Percentiles rank a stretch among this genome's conserved stretches.
phyloP scores from a whole-genome alignment of 2,888 invertebrate genomes.

The Dorcus parallelipipedus region DNA sequence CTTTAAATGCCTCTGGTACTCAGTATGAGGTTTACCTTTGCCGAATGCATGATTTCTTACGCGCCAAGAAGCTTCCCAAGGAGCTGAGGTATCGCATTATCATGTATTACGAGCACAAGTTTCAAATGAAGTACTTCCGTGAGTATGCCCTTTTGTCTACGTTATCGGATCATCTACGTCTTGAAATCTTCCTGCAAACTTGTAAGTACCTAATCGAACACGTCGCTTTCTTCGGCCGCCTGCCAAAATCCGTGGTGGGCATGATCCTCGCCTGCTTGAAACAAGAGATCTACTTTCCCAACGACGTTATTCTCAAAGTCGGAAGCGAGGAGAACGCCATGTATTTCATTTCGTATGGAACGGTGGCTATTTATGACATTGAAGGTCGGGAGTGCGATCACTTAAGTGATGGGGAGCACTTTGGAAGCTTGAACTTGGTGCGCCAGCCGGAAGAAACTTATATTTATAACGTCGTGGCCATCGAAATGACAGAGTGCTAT shows the following conservation, averaged over 20 bases:
- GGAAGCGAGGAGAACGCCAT: conserved; percentile 8
- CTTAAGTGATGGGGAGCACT: conserved; percentile 17
- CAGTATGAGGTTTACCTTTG: conserved; percentile 15
- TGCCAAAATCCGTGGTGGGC: conserved; percentile 14
- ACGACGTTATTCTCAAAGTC: conserved; percentile 15
- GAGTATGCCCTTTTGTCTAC: conserved; percentile 7
- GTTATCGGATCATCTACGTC: conserved; percentile 18
- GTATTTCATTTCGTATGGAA: conserved; percentile 21
- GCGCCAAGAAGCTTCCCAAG: conserved; percentile 9
- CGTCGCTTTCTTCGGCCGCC: conserved; percentile 11
- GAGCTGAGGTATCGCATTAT: conserved; percentile 15
- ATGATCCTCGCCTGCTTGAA: conserved; percentile 17
- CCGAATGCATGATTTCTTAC: conserved; percentile 10
- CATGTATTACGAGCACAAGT: conserved; percentile 16
- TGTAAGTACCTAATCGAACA: conserved; percentile 17
- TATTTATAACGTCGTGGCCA: conserved; percentile 7
- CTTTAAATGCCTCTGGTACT: conserved; percentile 9
- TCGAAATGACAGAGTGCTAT: conserved; percentile 21
- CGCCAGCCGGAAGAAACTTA: conserved; percentile 10
- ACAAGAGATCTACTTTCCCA: conserved; percentile 16
- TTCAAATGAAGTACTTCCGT: conserved; percentile 15
- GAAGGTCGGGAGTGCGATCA: conserved; percentile 18
- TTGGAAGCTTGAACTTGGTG: conserved; percentile 6
- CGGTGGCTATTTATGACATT: conserved; percentile 18
- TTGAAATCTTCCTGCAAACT: conserved; percentile 18